Evolutionary conservation across 2,888 invertebrate species (phyloP).

Genomic region (Miltochrista miniata): DNA sequence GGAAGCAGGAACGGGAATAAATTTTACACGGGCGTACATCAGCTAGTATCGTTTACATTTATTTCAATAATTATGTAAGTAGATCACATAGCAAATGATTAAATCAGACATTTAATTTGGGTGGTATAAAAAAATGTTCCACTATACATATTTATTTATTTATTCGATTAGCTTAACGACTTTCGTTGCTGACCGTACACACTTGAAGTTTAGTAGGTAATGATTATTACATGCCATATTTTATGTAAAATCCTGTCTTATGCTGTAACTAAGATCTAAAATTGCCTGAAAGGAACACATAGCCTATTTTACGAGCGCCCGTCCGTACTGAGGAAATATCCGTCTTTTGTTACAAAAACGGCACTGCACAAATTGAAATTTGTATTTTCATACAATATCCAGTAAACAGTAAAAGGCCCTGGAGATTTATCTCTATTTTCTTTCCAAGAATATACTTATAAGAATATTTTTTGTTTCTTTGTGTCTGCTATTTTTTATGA

Average conservation of each 20-base stretch:
- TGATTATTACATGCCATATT: slow-evolving; percentile 17
- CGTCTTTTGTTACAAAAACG: slow-evolving; percentile 37
- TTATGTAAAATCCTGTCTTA: slow-evolving; percentile 25
- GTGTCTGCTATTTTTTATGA: slow-evolving; percentile 18
- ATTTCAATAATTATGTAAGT: too few species aligned
- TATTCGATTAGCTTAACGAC: neutral
- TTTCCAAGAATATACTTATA: too few species aligned
- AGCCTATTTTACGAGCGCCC: slow-evolving; percentile 33
- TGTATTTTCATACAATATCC: slow-evolving; percentile 30
- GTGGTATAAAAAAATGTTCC: neutral
- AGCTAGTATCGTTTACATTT: too few species aligned
- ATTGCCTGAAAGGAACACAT: slow-evolving; percentile 19
- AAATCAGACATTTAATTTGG: too few species aligned
- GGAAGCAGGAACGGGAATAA: too few species aligned
- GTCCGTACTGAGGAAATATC: slow-evolving; percentile 30
- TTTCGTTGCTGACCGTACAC: too few species aligned
- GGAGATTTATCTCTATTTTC: slow-evolving; percentile 32
- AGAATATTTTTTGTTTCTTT: slow-evolving; percentile 15
- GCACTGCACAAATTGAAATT: slow-evolving; percentile 40
- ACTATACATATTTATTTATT: too few species aligned
- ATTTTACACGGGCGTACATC: too few species aligned
- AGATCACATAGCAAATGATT: too few species aligned
- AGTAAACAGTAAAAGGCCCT: slow-evolving; percentile 20
- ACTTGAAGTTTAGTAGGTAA: slow-evolving; percentile 10
- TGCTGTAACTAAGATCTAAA: slow-evolving; percentile 23